A percentile compares a stretch with the other conserved stretches of the same genome.
Conservation (phyloP, 2,113 vertebrate species). For the Charina bottae region DNA sequence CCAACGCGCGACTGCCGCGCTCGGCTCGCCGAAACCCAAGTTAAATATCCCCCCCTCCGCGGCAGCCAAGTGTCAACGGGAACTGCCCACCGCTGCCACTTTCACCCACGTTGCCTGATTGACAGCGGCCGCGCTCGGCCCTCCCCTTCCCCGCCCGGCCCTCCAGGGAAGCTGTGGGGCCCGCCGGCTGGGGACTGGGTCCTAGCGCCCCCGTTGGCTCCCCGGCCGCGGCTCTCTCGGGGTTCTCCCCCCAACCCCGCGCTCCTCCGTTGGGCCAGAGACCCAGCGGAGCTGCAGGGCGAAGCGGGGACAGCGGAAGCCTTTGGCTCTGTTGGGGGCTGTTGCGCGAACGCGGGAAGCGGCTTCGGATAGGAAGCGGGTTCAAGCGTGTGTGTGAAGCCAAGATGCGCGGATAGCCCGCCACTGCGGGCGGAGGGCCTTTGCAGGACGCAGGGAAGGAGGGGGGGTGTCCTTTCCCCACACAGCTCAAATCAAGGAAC, state of each 20-base stretch:
- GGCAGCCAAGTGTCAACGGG: slow-evolving; percentile 78
- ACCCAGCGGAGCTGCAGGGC: too few relatives aligned
- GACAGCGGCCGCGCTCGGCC: slow-evolving; percentile 67
- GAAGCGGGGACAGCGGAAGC: too few relatives aligned
- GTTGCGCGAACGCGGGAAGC: background rate
- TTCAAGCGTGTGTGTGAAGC: background rate
- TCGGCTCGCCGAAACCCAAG: slow-evolving; percentile 77
- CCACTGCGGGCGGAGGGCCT: too few relatives aligned
- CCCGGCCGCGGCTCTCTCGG: background rate
- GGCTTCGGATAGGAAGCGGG: background rate
- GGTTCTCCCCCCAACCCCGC: too few relatives aligned
- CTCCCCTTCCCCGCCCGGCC: background rate
- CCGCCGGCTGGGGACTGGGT: background rate
- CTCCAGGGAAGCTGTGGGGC: background rate
- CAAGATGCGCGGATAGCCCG: background rate
- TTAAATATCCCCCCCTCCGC: slow-evolving; percentile 87
- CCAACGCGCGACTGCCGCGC: slow-evolving; percentile 76
- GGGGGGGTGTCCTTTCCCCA: too few relatives aligned
- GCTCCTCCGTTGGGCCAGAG: too few relatives aligned
- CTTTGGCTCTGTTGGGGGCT: too few relatives aligned
- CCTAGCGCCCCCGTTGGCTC: background rate
- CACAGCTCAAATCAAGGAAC: too few relatives aligned
- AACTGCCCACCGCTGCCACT: slow-evolving; percentile 83
- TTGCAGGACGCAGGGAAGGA: too few relatives aligned
- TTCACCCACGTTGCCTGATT: slow-evolving; percentile 76